Percentiles rank a stretch among this genome's conserved stretches.
These are phyloP conservation scores for Engraulis encrasicolus DNA, from an alignment of 2,113 vertebrate species.

Conservation along the genomic window DNA sequence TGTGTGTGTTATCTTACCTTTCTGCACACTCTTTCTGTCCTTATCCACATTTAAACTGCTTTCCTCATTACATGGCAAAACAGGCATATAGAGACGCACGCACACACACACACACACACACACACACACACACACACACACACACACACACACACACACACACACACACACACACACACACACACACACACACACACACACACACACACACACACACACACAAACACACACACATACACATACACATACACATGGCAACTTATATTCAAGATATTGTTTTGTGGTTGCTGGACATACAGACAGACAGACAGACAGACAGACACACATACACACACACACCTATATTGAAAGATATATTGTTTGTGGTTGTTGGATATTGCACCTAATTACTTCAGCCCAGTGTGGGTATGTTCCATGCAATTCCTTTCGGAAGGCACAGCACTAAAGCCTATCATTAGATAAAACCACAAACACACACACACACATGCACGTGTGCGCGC, in stretches of 20 bases:
- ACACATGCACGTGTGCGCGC: background rate
- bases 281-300: no score
- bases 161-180: background rate
- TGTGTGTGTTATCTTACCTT: no score
- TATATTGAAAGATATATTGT: background rate
- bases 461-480: background rate
- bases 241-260: no score
- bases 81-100: background rate
- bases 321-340: background rate
- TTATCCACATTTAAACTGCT: background rate
- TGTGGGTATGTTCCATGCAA: constrained; percentile 7
- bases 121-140: background rate
- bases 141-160: background rate
- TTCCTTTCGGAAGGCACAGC: background rate
- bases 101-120: no score
- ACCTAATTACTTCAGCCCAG: background rate
- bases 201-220: no score
- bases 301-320: no score
- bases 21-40: background rate
- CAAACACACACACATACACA: no score
- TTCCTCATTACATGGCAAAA: background rate
- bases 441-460: constrained; percentile 13
- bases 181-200: no score
- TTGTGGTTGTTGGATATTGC: background rate
- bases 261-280: background rate